A percentile compares a stretch with the other conserved stretches of the same genome.
phyloP scores from a whole-genome alignment of 2,888 invertebrate species.

The Drosophila sordidapex region DNA sequence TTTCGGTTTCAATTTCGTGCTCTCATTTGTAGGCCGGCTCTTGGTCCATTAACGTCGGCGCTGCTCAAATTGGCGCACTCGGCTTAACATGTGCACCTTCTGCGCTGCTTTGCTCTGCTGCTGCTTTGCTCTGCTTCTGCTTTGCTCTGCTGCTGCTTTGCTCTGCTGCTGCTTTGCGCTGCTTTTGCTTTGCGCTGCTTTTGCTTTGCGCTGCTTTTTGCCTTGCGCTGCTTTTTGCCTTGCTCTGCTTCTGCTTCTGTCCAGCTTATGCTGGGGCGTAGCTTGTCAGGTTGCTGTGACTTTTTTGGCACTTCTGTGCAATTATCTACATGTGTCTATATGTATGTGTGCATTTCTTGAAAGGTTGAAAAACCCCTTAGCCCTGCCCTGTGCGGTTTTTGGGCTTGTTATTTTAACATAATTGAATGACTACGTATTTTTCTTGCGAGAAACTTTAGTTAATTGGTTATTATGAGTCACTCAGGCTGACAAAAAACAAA shows the following conservation, averaged over 20 bases:
- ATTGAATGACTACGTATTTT: slow-evolving; percentile 27
- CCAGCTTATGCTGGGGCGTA: slow-evolving; percentile 13
- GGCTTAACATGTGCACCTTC: slow-evolving; percentile 9
- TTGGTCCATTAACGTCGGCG: slow-evolving; percentile 60
- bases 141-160: slow-evolving; percentile 13
- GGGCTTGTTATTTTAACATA: slow-evolving; percentile 6
- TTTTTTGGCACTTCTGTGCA: slow-evolving; percentile 53
- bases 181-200: slow-evolving; percentile 11
- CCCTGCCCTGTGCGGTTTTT: slow-evolving; percentile 1
- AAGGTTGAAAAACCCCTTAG: slow-evolving; percentile 50
- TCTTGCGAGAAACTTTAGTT: not conserved
- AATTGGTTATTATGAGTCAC: slow-evolving; percentile 13
- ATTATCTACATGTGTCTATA: slow-evolving; percentile 5
- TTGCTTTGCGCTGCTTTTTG: not conserved
- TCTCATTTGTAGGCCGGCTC: slow-evolving; percentile 40
- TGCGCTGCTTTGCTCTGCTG: not conserved
- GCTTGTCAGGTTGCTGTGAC: slow-evolving; percentile 5
- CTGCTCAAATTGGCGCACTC: slow-evolving; percentile 61
- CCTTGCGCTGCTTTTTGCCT: not conserved
- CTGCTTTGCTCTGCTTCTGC: slow-evolving; percentile 1
- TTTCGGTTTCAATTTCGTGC: slow-evolving; percentile 5
- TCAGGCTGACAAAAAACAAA: not conserved
- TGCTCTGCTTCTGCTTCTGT: not conserved
- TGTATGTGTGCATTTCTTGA: slow-evolving; percentile 35
- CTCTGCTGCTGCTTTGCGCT: not conserved